Evolutionary conservation across 2,888 invertebrate species (phyloP).

Genomic region (Yponomeuta cagnagella): DNA sequence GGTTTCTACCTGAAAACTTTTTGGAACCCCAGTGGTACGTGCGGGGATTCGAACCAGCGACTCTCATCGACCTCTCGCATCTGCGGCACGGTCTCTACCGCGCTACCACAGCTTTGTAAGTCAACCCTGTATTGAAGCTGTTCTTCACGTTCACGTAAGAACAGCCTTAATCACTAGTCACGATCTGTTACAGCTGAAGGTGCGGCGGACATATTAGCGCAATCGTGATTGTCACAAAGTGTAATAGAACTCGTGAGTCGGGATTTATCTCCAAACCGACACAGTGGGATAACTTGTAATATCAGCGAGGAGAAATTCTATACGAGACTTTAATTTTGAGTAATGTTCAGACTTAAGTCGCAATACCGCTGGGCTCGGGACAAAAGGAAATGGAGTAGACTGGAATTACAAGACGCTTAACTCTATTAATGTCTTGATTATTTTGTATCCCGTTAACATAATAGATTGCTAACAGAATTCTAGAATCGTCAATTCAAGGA

Average conservation of each 20-base stretch:
- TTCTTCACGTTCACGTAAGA: no score
- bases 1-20: no score
- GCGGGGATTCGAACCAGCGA: no score
- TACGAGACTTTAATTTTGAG: slow-evolving; percentile 25
- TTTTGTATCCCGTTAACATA: no score
- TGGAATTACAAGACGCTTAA: no score
- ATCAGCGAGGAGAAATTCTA: slow-evolving; percentile 13
- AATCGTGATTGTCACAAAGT: background rate
- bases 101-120: background rate
- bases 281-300: slow-evolving; percentile 9
- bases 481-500: no score
- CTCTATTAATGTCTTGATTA: no score
- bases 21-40: no score
- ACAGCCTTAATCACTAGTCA: background rate
- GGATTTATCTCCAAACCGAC: slow-evolving; percentile 9
- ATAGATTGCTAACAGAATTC: no score
- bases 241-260: background rate
- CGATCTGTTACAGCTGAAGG: background rate
- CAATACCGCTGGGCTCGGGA: slow-evolving; percentile 17
- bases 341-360: slow-evolving; percentile 26
- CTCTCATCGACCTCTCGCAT: no score
- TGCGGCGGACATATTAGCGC: background rate
- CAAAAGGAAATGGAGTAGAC: slow-evolving; percentile 20
- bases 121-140: background rate
- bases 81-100: no score